Evolutionary conservation across 2,113 vertebrate species (phyloP).

Genomic region (Paradoxurus hermaphroditus): DNA sequence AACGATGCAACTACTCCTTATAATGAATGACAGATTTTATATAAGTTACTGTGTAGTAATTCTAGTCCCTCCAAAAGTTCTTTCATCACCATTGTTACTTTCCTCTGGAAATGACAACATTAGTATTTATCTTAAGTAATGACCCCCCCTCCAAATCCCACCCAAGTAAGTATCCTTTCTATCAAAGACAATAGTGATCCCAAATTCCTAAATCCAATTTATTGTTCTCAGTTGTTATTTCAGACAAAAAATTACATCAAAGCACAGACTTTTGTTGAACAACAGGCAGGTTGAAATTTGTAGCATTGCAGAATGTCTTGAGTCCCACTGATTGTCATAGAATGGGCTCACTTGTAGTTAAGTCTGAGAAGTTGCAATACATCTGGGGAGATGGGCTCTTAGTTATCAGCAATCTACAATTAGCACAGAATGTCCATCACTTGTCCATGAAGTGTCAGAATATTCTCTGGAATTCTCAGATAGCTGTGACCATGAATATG

Average conservation of each 20-base stretch:
- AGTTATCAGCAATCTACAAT: neutral
- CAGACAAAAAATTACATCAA: neutral
- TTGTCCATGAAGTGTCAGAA: neutral
- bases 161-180: neutral
- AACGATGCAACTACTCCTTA: neutral
- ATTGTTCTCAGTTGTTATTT: neutral
- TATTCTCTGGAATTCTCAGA: neutral
- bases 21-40: neutral
- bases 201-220: neutral
- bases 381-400: neutral
- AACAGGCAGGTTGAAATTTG: neutral
- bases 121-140: neutral
- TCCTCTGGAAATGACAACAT: neutral
- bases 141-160: accelerated
- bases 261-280: no score
- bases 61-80: neutral
- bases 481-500: neutral
- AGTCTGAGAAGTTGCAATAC: neutral
- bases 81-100: neutral
- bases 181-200: neutral
- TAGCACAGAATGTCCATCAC: neutral
- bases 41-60: neutral
- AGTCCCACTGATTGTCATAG: neutral
- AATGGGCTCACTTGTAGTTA: neutral
- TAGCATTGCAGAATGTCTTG: neutral